phyloP scores from a whole-genome alignment of 2,888 invertebrate species.

The Nemotelus nigrinus region DNA sequence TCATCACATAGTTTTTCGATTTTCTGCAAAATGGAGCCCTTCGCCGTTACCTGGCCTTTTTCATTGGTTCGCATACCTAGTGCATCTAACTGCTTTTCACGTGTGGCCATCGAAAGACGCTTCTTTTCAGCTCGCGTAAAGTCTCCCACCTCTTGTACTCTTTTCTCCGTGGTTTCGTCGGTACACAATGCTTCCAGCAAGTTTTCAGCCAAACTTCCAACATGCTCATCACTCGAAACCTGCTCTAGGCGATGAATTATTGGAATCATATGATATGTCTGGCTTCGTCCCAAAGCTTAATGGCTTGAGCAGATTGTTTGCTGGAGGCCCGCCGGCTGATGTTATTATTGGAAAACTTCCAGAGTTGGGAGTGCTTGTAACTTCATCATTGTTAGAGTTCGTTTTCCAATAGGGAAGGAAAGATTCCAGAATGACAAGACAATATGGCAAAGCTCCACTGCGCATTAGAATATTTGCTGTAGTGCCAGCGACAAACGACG shows the following conservation, averaged over 20 bases:
- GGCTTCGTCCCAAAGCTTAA: slow-evolving; percentile 84
- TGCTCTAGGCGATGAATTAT: slow-evolving; percentile 97
- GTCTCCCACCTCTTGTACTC: slow-evolving; percentile 92
- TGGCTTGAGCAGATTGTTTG: slow-evolving; percentile 78
- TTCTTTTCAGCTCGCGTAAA: slow-evolving; percentile 97
- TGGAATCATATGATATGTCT: slow-evolving; percentile 95
- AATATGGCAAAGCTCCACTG: slow-evolving; percentile 77
- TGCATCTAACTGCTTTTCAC: slow-evolving; percentile 94
- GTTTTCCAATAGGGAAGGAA: slow-evolving; percentile 81
- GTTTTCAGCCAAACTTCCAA: slow-evolving; percentile 96
- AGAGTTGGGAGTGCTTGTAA: slow-evolving; percentile 58
- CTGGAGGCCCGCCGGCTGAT: slow-evolving; percentile 69
- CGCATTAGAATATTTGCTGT: slow-evolving; percentile 77
- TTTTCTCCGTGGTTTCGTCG: slow-evolving; percentile 79
- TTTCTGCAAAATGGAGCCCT: slow-evolving; percentile 88
- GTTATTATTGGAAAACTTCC: slow-evolving; percentile 45
- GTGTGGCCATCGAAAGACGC: slow-evolving; percentile 96
- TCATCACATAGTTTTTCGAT: slow-evolving; percentile 96
- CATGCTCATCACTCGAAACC: slow-evolving; percentile 96
- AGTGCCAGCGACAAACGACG: slow-evolving; percentile 69
- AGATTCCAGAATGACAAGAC: slow-evolving; percentile 75
- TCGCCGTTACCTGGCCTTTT: slow-evolving; percentile 92
- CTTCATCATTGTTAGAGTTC: slow-evolving; percentile 66
- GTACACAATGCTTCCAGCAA: slow-evolving; percentile 86
- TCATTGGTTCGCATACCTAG: slow-evolving; percentile 96